phyloP scores from a whole-genome alignment of 2,113 vertebrate species.

The Girardinichthys multiradiatus region DNA sequence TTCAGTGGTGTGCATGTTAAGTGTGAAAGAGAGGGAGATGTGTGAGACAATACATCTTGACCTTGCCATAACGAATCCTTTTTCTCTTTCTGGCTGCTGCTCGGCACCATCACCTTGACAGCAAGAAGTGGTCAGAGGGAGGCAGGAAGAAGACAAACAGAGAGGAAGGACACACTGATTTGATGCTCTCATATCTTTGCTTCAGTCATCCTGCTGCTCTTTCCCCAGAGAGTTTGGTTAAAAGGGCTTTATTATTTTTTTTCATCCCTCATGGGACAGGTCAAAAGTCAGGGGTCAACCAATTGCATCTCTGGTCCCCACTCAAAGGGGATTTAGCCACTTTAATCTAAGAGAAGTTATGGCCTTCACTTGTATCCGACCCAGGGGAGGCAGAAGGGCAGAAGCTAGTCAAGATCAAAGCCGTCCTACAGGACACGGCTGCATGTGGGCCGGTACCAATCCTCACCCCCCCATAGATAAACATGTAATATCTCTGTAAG shows the following conservation, averaged over 20 bases:
- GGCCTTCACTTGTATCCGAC: conserved; percentile 49
- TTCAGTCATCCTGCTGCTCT: conserved; percentile 11
- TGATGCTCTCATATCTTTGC: conserved; percentile 22
- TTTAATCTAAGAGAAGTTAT: conserved; percentile 64
- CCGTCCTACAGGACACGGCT: conserved; percentile 26
- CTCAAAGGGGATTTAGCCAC: conserved; percentile 24
- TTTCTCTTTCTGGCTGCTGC: conserved; percentile 64
- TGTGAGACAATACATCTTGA: conserved; percentile 54
- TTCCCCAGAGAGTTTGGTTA: conserved; percentile 1
- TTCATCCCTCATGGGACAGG: conserved; percentile 20
- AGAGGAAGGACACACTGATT: conserved; percentile 28
- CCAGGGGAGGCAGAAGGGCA: conserved; percentile 30
- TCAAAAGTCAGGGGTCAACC: conserved; percentile 53
- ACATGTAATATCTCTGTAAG: conserved; percentile 58
- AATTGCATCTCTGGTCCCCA: conserved; percentile 23
- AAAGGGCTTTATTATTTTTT: conserved; percentile 1
- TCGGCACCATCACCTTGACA: conserved; percentile 69
- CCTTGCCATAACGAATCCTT: conserved; percentile 57
- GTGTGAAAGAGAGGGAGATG: conserved; percentile 1
- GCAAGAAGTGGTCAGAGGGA: conserved; percentile 29
- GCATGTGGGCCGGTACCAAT: conserved; percentile 28
- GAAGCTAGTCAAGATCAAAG: conserved; percentile 62
- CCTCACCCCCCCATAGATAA: conserved; percentile 18
- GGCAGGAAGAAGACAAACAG: conserved; percentile 24
- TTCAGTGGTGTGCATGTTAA: conserved; percentile 7